Evolutionary conservation across 2,888 invertebrate species (phyloP), one percentile per base, ranked within the genome.

Genomic region (Perdita meconis): DNA sequence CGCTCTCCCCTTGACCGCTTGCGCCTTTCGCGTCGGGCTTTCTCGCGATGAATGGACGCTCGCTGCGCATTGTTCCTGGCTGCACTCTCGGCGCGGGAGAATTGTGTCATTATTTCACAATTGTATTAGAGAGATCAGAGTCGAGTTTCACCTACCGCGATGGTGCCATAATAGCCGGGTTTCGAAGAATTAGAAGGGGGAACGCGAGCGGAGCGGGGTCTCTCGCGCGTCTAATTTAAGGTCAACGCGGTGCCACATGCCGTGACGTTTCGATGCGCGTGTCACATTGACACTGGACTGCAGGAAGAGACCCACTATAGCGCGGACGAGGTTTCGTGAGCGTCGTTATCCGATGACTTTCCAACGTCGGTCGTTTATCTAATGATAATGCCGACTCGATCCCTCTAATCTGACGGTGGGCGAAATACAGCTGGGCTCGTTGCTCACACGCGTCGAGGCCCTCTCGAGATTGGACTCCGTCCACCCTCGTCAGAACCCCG

Each of bases 271-370:
- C 19, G 78, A 82, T 77, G 84, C 81, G 81, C 74, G 50, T 63
- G 75, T 85, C 82, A 77, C 85, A 84, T 87, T 87, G 86, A 87
- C 87, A 87, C 87, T 87, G 85, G 83, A n/a, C 80, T 87, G 78
- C 87, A 87, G 87, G 86, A 87, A 87, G 86, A 85, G 84, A 81
- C 73, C 82, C 67, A 86, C 86, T 85, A 75, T 72, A 81, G 76
- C 68, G 75, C 67, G 79, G 76, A 83, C 81, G 76, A n/a, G 65
- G 30, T 66, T 82, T 81, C 75, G 85, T 82, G 78, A 74, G 81
- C 76, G 75, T 73, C 79, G 69, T 86, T 79, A 79, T 56, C 59
- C 81, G 76, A 80, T 81, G 77, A 84, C 83, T 86, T 86, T 86
- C 85, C 81, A 85, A 80, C 80, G 68, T 69, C 26, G 30, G 57